Conservation (phyloP, 2,888 invertebrate species). For the Parnassius apollo region DNA sequence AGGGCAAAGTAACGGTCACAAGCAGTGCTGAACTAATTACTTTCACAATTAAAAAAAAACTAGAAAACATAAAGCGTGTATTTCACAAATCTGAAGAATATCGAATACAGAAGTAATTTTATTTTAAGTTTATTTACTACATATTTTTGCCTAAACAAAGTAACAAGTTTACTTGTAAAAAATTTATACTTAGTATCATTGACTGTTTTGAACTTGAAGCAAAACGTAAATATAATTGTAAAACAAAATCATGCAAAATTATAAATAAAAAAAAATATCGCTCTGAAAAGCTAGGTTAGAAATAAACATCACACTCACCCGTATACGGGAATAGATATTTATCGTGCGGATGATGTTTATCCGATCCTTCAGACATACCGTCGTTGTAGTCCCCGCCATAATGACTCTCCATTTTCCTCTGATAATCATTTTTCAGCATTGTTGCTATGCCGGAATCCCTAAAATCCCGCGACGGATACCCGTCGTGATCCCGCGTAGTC, state of each 20-base stretch:
- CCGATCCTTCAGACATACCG: constrained; percentile 85
- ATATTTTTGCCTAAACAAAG: too few species aligned
- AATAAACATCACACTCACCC: constrained; percentile 61
- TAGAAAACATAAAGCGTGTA: constrained; percentile 33
- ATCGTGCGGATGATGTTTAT: constrained; percentile 86
- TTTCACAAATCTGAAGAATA: constrained; percentile 8
- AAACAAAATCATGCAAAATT: constrained; percentile 9
- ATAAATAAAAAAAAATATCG: not conserved
- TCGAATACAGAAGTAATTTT: too few species aligned
- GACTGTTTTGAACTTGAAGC: too few species aligned
- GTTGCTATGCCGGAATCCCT: constrained; percentile 75
- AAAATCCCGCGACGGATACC: constrained; percentile 69
- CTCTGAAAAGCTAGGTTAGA: too few species aligned
- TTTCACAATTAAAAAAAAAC: constrained; percentile 32
- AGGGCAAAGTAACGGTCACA: constrained; percentile 51
- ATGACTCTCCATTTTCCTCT: constrained; percentile 72
- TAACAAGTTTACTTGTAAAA: too few species aligned
- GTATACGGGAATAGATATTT: constrained; percentile 93
- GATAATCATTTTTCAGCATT: constrained; percentile 77
- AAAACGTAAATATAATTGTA: not conserved
- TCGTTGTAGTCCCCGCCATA: constrained; percentile 81
- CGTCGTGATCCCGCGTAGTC: constrained; percentile 66
- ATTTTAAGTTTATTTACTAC: too few species aligned
- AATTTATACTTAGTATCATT: too few species aligned
- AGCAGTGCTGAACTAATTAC: constrained; percentile 25